Percentiles rank a stretch among this genome's conserved stretches.
These are phyloP conservation scores for Smittia sp. DNA, from an alignment of 2,888 invertebrate genomes.

Conservation along the genomic window DNA sequence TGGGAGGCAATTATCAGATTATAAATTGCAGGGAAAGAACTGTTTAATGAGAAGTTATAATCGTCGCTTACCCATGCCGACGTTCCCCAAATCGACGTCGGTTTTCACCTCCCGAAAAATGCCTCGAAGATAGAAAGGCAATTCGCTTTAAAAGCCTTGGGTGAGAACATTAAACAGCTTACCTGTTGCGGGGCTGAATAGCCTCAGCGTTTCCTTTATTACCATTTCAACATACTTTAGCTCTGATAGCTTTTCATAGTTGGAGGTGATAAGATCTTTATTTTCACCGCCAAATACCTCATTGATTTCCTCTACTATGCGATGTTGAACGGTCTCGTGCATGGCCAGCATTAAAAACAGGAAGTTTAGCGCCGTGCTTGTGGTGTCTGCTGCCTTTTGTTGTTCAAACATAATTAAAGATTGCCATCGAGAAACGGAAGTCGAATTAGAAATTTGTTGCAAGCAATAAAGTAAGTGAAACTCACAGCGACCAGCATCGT, in stretches of 20 bases:
- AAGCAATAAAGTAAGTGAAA: neutral
- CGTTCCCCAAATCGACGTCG: constrained; percentile 35
- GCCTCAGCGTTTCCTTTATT: constrained; percentile 40
- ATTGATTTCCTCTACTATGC: constrained; percentile 34
- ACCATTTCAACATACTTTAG: constrained; percentile 39
- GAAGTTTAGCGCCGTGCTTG: constrained; percentile 33
- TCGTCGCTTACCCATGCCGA: neutral
- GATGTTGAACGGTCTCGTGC: constrained; percentile 37
- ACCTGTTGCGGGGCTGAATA: constrained; percentile 37
- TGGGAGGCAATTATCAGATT: neutral
- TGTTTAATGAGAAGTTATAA: neutral
- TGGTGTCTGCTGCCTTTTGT: constrained; percentile 35
- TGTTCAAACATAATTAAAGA: constrained; percentile 24
- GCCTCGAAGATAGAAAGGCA: constrained; percentile 9
- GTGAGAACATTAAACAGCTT: neutral
- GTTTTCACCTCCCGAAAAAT: constrained; percentile 32
- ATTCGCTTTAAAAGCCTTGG: neutral
- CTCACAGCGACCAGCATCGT: constrained; percentile 40
- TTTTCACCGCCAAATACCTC: constrained; percentile 20
- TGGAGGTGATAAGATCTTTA: constrained; percentile 25
- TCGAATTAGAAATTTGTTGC: neutral
- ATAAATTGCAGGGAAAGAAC: neutral
- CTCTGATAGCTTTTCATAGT: constrained; percentile 38
- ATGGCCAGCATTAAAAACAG: constrained; percentile 37
- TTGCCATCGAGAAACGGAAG: neutral